Base-by-base conservation (phyloP, 2,888 invertebrate species). In the Pecten maximus region DNA sequence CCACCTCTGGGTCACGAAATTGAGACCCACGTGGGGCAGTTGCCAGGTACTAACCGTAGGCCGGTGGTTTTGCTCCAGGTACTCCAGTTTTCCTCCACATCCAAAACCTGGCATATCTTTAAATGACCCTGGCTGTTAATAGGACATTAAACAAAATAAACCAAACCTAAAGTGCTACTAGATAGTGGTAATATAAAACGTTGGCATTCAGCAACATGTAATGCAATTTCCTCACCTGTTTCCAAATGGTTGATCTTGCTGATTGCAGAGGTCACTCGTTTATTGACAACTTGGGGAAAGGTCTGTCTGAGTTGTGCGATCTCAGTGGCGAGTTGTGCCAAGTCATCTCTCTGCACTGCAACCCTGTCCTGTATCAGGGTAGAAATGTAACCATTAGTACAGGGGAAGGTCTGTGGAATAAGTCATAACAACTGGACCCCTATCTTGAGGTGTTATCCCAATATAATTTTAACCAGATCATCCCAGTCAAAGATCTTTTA, bases 251-350 rank as follows among this genome's bases (percentile, higher is more conserved):
- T 91, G 40, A 92, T 60, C 74, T 90, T 88, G 15, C 90, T 48
- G 10, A 91, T 28, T 16, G 92, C 92, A 40, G 89, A 40, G 2
- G 90, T 88, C 15, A 91, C 87, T 15, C 90, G 87, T 50, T 92
- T 91, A 60, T 91, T 91, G 12, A 94, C 60, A 28, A 94, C 91
- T 89, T 90, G 92, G 0, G 95, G 94, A 40, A 94, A 74, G 23
- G 88, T 94, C 44, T 92, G 90, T 88, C 91, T 93, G 6, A 94
- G 91, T 88, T 94, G 93, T 40, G 92, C 89, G 15, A 94, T 91
- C 88, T 95, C 94, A 89, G 93, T 92, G 23, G 93, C 94, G 15
- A 95, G 91, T 39, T 90, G 90, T 10, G 93, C 90, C 35, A 95
- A 87, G 74, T 94, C 94, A 88, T 92, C 91, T 89, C 92, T 93